phyloP scores from a whole-genome alignment of 2,888 invertebrate genomes.

The Xestia sexstrigata region DNA sequence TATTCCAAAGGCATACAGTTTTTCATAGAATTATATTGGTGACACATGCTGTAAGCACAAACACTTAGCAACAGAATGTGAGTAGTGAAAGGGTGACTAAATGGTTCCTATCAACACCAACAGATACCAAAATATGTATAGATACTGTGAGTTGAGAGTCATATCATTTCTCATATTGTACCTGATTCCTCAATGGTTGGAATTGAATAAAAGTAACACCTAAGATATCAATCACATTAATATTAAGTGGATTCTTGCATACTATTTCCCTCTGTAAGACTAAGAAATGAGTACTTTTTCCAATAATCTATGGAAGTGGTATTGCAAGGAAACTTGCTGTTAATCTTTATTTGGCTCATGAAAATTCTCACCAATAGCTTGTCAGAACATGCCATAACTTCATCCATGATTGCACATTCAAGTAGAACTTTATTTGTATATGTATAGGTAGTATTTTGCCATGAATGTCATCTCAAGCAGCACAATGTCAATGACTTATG shows the following conservation, averaged over 20 bases:
- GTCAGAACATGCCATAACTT: neutral
- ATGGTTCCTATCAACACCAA: conserved; percentile 22
- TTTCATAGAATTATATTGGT: conserved; percentile 15
- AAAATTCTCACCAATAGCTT: neutral
- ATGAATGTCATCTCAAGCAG: conserved; percentile 16
- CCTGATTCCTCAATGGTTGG: neutral
- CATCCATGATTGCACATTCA: neutral
- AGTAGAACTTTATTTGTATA: conserved; percentile 9
- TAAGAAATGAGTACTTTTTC: neutral
- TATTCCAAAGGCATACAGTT: conserved; percentile 1
- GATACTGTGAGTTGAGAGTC: neutral
- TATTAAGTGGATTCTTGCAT: neutral
- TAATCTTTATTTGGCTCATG: neutral
- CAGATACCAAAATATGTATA: conserved; percentile 13
- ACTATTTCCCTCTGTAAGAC: neutral
- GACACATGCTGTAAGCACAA: conserved; percentile 19
- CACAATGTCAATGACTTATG: conserved; percentile 35
- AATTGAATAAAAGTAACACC: neutral
- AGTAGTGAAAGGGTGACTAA: conserved; percentile 54
- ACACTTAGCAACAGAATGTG: conserved; percentile 38
- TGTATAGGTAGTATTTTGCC: conserved; percentile 1
- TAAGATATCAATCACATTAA: neutral
- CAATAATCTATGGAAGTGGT: neutral
- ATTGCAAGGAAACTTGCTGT: neutral
- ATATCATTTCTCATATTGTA: neutral